These are phyloP conservation scores for Aepyceros melampus DNA, from an alignment of 2,113 vertebrate genomes.

Conservation along the genomic window DNA sequence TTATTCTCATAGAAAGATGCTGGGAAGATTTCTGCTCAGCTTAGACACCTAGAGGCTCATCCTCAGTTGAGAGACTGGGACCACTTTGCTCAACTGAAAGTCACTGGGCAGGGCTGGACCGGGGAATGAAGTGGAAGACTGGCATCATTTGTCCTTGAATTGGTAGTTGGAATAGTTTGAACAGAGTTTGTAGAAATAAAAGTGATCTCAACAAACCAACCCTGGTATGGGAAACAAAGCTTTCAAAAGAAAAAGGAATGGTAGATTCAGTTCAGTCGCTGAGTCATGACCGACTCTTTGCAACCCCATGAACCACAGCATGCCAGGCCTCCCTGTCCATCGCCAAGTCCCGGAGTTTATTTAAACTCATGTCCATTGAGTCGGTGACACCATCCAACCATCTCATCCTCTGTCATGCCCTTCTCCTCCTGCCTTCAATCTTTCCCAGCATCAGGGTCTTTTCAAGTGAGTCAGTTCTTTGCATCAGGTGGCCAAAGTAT, in stretches of 20 bases:
- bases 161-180: neutral
- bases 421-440: neutral
- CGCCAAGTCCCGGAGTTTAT: neutral
- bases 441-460: neutral
- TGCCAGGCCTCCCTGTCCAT: neutral
- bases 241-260: neutral
- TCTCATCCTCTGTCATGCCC: neutral
- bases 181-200: neutral
- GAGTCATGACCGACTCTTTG: neutral
- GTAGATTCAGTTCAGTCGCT: neutral
- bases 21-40: neutral
- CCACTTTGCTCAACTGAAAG: neutral
- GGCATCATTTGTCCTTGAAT: neutral
- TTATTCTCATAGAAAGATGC: neutral
- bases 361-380: neutral
- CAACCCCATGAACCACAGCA: neutral
- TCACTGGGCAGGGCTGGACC: neutral
- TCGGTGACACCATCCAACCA: neutral
- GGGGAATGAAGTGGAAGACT: neutral
- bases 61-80: neutral
- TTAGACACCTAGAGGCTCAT: neutral
- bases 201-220: neutral
- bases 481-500: neutral
- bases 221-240: neutral
- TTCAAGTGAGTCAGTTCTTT: neutral